Evolutionary conservation across 53 echinoderm and acorn worm genomes (phyloP).

Genomic region (Temnopleurus reevesii): DNA sequence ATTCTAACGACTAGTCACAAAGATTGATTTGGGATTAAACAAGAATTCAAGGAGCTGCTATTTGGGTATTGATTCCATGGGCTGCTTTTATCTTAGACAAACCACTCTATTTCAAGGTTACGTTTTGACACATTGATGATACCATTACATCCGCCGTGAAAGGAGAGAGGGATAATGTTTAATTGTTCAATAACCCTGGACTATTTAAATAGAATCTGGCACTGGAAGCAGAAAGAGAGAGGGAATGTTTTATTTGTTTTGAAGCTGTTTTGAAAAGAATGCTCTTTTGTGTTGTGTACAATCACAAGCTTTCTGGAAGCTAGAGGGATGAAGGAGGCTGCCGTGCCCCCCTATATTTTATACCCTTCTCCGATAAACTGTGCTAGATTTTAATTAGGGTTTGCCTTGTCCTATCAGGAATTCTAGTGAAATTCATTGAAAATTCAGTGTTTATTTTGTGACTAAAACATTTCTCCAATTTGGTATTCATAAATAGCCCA

Average conservation of each 20-base stretch:
- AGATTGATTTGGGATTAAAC: slow-evolving; percentile 11
- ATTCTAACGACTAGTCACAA: slow-evolving; percentile 17
- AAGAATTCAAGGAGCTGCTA: slow-evolving; percentile 36
- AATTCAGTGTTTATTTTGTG: too few relatives aligned
- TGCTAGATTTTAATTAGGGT: not conserved
- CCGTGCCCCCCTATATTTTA: not conserved
- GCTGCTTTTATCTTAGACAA: not conserved
- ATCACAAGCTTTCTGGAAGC: not conserved
- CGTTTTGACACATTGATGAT: slow-evolving; percentile 14
- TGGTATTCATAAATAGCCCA: too few relatives aligned
- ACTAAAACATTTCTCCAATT: too few relatives aligned
- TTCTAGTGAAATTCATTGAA: too few relatives aligned
- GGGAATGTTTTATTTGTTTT: slow-evolving; percentile 17
- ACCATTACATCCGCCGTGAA: slow-evolving; percentile 3
- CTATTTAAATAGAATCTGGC: slow-evolving; percentile 33
- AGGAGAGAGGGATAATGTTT: not conserved
- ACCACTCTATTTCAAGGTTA: slow-evolving; percentile 1
- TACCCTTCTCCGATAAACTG: not conserved
- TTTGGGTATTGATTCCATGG: slow-evolving; percentile 13
- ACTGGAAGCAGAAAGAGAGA: not conserved
- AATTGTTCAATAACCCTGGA: not conserved
- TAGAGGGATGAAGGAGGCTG: not conserved
- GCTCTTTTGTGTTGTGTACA: not conserved
- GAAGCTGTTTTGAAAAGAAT: slow-evolving; percentile 6
- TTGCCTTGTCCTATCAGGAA: not conserved